Evolutionary conservation across 1,140 invertebrate genomes (phyloP).

Genomic region (Drosophila bipectinata): DNA sequence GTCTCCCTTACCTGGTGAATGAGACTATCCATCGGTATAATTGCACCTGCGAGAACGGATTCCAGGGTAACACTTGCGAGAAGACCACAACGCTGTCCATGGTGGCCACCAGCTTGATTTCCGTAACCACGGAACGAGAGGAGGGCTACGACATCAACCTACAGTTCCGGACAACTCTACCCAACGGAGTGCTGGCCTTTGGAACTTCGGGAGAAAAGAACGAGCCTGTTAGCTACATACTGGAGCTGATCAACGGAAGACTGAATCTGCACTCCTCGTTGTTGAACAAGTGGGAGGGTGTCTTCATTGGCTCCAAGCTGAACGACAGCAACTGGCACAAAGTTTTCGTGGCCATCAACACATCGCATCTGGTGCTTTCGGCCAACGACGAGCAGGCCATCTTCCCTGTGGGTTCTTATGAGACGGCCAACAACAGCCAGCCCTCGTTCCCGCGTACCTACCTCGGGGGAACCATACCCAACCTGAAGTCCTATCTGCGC

Average conservation of each 20-base stretch:
- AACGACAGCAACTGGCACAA: conserved; percentile 95
- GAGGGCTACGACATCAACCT: conserved; percentile 95
- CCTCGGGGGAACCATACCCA: conserved; percentile 89
- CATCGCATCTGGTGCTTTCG: conserved; percentile 92
- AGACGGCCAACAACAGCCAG: conserved; percentile 88
- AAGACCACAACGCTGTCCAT: conserved; percentile 95
- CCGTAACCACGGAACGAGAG: conserved; percentile 91
- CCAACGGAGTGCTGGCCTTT: conserved; percentile 91
- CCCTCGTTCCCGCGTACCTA: conserved; percentile 93
- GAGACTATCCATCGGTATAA: conserved; percentile 93
- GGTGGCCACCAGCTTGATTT: conserved; percentile 89
- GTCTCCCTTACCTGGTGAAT: conserved; percentile 90
- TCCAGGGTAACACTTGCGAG: conserved; percentile 91
- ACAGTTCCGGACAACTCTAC: conserved; percentile 94
- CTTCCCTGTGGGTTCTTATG: conserved; percentile 92
- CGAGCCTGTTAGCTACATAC: conserved; percentile 88
- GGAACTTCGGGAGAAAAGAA: conserved; percentile 87
- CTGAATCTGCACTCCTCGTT: conserved; percentile 94
- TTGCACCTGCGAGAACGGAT: conserved; percentile 92
- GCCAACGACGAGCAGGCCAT: conserved; percentile 95
- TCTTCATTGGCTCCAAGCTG: conserved; percentile 92
- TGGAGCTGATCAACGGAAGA: conserved; percentile 91
- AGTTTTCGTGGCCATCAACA: conserved; percentile 93
- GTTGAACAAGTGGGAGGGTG: conserved; percentile 94
- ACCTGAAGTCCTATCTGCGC: conserved; percentile 85